These are phyloP conservation scores for Hyles vespertilio DNA, from an alignment of 1,140 invertebrate genomes.

Conservation along the genomic window DNA sequence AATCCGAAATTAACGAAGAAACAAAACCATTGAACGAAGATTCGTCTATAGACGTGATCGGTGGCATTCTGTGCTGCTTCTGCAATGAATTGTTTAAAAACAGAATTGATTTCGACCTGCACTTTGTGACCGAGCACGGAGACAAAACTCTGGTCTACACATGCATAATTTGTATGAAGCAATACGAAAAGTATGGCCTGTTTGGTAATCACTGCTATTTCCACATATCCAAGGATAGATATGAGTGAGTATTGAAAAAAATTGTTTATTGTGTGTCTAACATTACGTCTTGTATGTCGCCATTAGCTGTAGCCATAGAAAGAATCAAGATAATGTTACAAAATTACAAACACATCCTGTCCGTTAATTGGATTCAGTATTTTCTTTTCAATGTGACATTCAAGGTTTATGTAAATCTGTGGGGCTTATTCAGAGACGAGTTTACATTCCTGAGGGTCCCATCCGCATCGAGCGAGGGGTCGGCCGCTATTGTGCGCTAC, in stretches of 20 bases:
- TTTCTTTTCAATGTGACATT: no score
- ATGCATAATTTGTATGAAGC: constrained; percentile 51
- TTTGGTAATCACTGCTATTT: constrained; percentile 54
- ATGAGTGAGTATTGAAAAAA: constrained; percentile 42
- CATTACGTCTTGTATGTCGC: no score
- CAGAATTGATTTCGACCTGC: constrained; percentile 49
- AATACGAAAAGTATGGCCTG: constrained; percentile 51
- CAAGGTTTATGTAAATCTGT: neutral
- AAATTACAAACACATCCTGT: no score
- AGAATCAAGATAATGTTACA: no score
- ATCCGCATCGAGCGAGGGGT: no score
- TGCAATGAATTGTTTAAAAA: constrained; percentile 44
- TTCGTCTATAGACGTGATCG: constrained; percentile 47
- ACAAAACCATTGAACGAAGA: constrained; percentile 30
- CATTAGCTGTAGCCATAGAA: no score
- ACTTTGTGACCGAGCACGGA: constrained; percentile 44
- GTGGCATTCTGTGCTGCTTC: constrained; percentile 48
- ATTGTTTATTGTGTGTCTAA: no score
- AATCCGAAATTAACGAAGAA: constrained; percentile 12
- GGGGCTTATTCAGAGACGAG: neutral
- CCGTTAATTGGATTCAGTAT: no score
- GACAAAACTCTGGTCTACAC: constrained; percentile 48
- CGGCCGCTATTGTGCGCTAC: no score
- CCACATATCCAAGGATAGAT: constrained; percentile 50
- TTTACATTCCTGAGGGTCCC: neutral